Evolutionary conservation across 2,888 invertebrate genomes (phyloP), one percentile per base, ranked within the genome.

Genomic region (Oscheius sp.): DNA sequence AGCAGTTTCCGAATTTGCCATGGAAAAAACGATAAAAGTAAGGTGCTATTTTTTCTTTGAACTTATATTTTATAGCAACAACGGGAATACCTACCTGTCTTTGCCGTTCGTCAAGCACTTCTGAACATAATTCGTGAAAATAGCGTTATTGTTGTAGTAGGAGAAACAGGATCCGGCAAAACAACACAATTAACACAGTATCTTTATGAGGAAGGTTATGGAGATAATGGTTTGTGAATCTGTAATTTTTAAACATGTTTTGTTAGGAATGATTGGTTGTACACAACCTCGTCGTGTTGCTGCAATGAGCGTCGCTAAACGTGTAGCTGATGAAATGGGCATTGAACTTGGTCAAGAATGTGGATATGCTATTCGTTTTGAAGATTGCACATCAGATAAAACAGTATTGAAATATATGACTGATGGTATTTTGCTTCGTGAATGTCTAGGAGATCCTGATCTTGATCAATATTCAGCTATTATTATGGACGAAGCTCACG

Each of bases 401-500:
- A 89, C 89, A 0, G 78, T 88, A 36, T 88, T 89, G 57, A 89
- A 89, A 75, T 99, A 99, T 87, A 98, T 98, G 98, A 99, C 98
- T 0, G 98, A 99, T 88, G 98, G 98, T 88, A 98, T 99, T 83
- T 88, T 99, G 54, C 89, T 98, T 22, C 41, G 98, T 70, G 98
- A 99, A 87, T 97, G 96, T 61, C 90, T 98, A 20, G 89, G 96
- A 0, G 98, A 98, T 86, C 92, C 95, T 0, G 97, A 98, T 87
- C 89, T 99, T 75, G 97, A 98, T 87, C 91, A 94, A 86, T 99
- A 99, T 89, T 93, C 94, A 85, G 96, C 94, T 0, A 90, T 99
- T 80, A 97, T 99, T 80, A 98, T 99, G 98, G 98, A 99, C 88
- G 98, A 99, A 89, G 98, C 98, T 70, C 98, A 99, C 88, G 98